phyloP scores from a whole-genome alignment of 2,888 invertebrate genomes.

The Julus scanicus region DNA sequence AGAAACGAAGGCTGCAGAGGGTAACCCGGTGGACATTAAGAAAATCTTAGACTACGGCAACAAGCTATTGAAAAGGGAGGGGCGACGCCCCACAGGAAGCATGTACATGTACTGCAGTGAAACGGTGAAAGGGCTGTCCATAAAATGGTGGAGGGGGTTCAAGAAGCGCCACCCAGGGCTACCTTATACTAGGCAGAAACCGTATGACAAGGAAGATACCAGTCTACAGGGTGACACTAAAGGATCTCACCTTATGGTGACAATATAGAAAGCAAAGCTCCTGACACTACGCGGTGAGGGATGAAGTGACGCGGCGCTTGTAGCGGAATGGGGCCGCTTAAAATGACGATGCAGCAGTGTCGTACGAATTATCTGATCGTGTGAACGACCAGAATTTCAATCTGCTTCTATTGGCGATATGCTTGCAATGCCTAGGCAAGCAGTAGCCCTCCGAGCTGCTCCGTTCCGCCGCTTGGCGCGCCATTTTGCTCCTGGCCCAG shows the following conservation, averaged over 20 bases:
- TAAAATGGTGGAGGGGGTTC: conserved; percentile 59
- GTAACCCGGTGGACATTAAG: conserved; percentile 58
- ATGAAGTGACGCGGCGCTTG: conserved; percentile 39
- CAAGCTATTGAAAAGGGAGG: conserved; percentile 58
- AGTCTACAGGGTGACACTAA: conserved; percentile 47
- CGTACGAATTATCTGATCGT: not conserved
- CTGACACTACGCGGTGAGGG: conserved; percentile 26
- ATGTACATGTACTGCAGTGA: conserved; percentile 59
- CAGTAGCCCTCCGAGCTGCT: conserved; percentile 41
- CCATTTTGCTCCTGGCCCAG: conserved; percentile 24
- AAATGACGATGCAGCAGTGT: not conserved
- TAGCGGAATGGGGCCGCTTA: conserved; percentile 43
- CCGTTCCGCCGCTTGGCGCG: conserved; percentile 47
- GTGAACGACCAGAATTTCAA: not conserved
- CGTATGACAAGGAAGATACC: conserved; percentile 51
- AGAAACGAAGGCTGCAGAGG: conserved; percentile 56
- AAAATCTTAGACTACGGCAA: conserved; percentile 59
- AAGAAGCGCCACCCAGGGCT: conserved; percentile 59
- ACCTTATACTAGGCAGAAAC: conserved; percentile 58
- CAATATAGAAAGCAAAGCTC: conserved; percentile 42
- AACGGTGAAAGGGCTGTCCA: conserved; percentile 58
- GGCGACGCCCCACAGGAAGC: conserved; percentile 58
- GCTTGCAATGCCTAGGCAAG: conserved; percentile 13
- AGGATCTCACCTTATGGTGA: conserved; percentile 40
- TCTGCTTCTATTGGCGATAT: conserved; percentile 3